These are phyloP conservation scores for Coenonympha arcania DNA, from an alignment of 2,888 invertebrate genomes.

Conservation along the genomic window DNA sequence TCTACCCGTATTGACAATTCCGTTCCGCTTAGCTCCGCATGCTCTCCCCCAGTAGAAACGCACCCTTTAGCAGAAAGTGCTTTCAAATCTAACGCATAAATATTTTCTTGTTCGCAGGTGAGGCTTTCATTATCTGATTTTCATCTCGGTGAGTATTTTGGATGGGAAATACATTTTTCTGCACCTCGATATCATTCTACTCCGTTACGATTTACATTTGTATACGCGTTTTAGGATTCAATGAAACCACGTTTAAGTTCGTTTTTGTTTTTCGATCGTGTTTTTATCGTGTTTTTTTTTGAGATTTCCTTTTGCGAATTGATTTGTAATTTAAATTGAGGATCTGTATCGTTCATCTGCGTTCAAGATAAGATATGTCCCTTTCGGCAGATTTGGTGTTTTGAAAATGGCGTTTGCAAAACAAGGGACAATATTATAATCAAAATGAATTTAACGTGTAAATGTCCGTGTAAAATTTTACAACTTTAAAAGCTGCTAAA, in stretches of 20 bases:
- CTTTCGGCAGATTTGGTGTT: no score
- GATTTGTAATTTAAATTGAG: background rate
- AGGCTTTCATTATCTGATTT: slow-evolving; percentile 32
- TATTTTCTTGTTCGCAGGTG: slow-evolving; percentile 39
- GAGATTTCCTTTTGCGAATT: background rate
- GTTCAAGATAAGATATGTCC: no score
- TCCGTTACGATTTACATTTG: slow-evolving; percentile 23
- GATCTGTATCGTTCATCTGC: background rate
- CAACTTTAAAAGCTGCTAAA: no score
- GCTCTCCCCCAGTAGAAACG: background rate
- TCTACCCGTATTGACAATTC: no score
- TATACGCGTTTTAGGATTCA: slow-evolving; percentile 19
- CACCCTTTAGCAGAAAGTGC: slow-evolving; percentile 27
- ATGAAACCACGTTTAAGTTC: slow-evolving; percentile 12
- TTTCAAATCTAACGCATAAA: slow-evolving; percentile 35
- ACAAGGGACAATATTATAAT: no score
- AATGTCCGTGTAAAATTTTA: no score
- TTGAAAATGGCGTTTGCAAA: no score
- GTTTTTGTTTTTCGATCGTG: slow-evolving; percentile 14
- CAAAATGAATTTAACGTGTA: no score
- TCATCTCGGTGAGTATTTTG: slow-evolving; percentile 33
- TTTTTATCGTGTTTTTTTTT: no score
- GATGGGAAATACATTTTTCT: slow-evolving; percentile 16
- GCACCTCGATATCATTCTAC: slow-evolving; percentile 17
- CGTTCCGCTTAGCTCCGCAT: no score